Evolutionary conservation across 2,888 invertebrate genomes (phyloP).

Genomic region (Rhamnusium bicolor): DNA sequence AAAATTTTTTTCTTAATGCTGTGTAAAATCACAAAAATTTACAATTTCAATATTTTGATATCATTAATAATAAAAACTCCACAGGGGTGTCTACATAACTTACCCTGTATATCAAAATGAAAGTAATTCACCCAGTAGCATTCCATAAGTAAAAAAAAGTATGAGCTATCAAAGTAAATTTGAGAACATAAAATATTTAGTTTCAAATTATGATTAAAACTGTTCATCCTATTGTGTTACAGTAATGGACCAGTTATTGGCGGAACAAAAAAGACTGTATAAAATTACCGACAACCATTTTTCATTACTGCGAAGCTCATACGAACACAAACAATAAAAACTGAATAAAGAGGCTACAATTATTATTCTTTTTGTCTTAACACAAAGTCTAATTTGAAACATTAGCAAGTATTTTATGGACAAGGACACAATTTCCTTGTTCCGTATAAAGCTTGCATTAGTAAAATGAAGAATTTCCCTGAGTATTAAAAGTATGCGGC

Average conservation of each 20-base stretch:
- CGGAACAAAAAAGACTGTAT: not conserved
- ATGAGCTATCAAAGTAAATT: too few relatives aligned
- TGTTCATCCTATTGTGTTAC: not conserved
- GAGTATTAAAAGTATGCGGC: constrained; percentile 36
- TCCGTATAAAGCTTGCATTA: constrained; percentile 43
- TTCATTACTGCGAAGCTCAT: not conserved
- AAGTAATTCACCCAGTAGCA: too few relatives aligned
- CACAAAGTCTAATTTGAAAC: constrained; percentile 26
- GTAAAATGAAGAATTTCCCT: constrained; percentile 51
- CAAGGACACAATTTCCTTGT: constrained; percentile 27
- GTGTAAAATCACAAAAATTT: too few relatives aligned
- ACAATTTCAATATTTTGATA: too few relatives aligned
- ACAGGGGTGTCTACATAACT: too few relatives aligned
- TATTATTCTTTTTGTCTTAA: constrained; percentile 20
- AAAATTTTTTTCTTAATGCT: too few relatives aligned
- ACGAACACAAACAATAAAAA: not conserved
- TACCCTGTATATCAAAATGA: too few relatives aligned
- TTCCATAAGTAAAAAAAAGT: too few relatives aligned
- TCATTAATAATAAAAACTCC: too few relatives aligned
- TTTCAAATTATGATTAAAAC: too few relatives aligned
- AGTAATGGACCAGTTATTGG: not conserved
- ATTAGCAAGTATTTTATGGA: constrained; percentile 26
- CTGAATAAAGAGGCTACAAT: constrained; percentile 9
- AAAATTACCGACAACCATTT: not conserved
- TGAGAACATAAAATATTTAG: too few relatives aligned